Evolutionary conservation across 1,140 invertebrate species (phyloP), one percentile per base, ranked within the genome.

Genomic region (Drosophila murphyi): DNA sequence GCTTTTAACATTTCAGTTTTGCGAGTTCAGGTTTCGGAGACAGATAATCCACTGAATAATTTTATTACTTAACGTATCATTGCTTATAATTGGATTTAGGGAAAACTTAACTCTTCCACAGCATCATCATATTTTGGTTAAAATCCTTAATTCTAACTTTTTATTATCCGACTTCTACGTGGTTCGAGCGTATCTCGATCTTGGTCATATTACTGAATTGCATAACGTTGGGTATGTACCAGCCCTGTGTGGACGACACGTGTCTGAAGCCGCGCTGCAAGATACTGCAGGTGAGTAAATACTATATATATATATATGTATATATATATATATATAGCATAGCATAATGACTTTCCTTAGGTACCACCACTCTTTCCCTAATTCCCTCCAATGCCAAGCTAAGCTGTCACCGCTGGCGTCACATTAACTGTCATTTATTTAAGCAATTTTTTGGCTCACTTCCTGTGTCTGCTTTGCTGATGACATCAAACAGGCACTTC

Each of bases 171-270:
- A 50, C 60, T 51, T 90, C 90, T 94, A 99, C 97, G 93, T 99
- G 99, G 98, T 99, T 99, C 94, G 99, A 99, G 94, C 95, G 98
- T 71, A 94, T 99, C 76, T 99, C 98, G 90, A 99, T 99, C 97
- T 94, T 98, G 93, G 98, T 99, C 28, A 99, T 99, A 83, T 93
- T 99, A 59, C 94, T 99, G 77, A 99, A 99, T 94, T 99, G 99
- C 93, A 95, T 99, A 54, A 99, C 99, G 0, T 94, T 99, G 74
- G 99, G 99, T 47, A 99, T 99, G 99, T 99, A 99, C 93, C 97
- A 99, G 93, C 99, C 99, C 6, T 99, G 99, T 93, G 96, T 97
- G 72, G 98, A 99, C 93, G 98, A 99, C 92, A 95, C 96, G 75
- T 99, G 99, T 92, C 93, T 95, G 55, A 97, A 97, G 60, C 97